Conservation (phyloP, 2,888 invertebrate species). For the Slavum lentiscoides region DNA sequence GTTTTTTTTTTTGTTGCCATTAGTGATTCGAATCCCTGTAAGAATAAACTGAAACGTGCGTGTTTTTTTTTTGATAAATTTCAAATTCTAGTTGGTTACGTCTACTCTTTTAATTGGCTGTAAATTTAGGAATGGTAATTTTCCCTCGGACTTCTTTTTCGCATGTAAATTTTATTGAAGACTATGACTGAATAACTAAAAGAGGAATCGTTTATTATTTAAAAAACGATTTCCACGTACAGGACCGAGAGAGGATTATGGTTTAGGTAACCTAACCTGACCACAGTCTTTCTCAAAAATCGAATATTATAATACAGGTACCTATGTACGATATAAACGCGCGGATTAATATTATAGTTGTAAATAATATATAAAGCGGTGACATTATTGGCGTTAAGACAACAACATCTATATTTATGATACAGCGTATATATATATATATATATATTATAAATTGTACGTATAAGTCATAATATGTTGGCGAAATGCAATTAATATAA, state of each 20-base stretch:
- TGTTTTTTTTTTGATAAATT: too few relatives aligned
- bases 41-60: too few relatives aligned
- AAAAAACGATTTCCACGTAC: conserved; percentile 7
- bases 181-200: too few relatives aligned
- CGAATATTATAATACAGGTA: neutral
- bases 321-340: too few relatives aligned
- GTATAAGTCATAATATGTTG: conserved; percentile 11
- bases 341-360: neutral
- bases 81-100: too few relatives aligned
- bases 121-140: too few relatives aligned
- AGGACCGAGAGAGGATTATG: neutral
- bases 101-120: too few relatives aligned
- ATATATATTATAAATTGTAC: conserved; percentile 9
- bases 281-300: conserved; percentile 8
- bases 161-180: too few relatives aligned
- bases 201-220: neutral
- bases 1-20: too few relatives aligned
- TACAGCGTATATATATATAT: neutral
- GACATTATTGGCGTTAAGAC: neutral
- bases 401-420: neutral
- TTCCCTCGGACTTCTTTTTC: too few relatives aligned
- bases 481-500: conserved; percentile 7
- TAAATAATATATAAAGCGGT: conserved; percentile 1
- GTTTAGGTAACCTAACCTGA: too few relatives aligned
- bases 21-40: too few relatives aligned